These are phyloP conservation scores for Drosophila subobscura DNA, from an alignment of 1,140 invertebrate species.

Conservation along the genomic window DNA sequence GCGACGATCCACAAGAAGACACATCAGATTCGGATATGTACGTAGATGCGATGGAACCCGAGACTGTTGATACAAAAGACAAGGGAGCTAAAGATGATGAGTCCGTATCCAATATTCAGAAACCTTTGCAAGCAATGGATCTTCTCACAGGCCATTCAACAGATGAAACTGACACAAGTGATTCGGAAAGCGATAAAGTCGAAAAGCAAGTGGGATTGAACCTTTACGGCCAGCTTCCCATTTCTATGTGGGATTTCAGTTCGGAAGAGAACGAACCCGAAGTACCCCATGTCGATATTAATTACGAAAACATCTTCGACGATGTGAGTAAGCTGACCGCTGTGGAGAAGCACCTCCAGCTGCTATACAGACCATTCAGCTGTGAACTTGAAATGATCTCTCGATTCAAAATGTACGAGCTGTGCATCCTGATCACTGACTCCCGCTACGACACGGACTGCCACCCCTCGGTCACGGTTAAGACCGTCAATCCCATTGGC, in stretches of 20 bases:
- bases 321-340: slow-evolving; percentile 26
- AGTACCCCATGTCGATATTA: slow-evolving; percentile 35
- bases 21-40: too few species aligned
- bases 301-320: slow-evolving; percentile 52
- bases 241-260: background rate
- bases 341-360: slow-evolving; percentile 50
- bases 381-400: slow-evolving; percentile 47
- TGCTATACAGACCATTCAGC: slow-evolving; percentile 62
- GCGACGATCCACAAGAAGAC: background rate
- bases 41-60: too few species aligned
- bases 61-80: too few species aligned
- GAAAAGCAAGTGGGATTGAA: background rate
- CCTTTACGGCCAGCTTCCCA: too few species aligned
- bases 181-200: background rate
- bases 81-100: background rate
- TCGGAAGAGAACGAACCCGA: slow-evolving; percentile 15
- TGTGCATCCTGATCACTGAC: slow-evolving; percentile 46
- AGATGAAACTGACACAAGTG: background rate
- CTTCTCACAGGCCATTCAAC: background rate
- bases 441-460: slow-evolving; percentile 45
- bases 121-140: background rate
- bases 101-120: background rate
- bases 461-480: slow-evolving; percentile 43
- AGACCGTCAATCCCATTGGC: slow-evolving; percentile 29
- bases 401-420: slow-evolving; percentile 50